Conservation (phyloP, 2,888 invertebrate species). For the Arctia plantaginis region DNA sequence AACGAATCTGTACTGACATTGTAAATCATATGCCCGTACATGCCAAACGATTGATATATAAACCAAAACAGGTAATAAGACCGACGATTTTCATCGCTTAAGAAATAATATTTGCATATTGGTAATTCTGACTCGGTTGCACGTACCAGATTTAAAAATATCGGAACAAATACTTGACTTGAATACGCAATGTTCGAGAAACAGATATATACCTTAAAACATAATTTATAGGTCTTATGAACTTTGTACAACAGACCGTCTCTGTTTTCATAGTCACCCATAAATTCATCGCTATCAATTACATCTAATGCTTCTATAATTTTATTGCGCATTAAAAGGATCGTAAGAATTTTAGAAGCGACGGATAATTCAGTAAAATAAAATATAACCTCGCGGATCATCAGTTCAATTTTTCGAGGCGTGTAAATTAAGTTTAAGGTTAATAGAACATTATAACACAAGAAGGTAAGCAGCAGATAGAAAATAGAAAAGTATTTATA, state of each 20-base stretch:
- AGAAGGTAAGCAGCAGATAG: constrained; percentile 60
- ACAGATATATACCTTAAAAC: constrained; percentile 55
- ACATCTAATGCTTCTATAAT: constrained; percentile 63
- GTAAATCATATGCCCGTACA: constrained; percentile 74
- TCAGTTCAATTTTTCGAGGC: constrained; percentile 66
- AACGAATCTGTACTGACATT: constrained; percentile 71
- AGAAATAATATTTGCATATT: constrained; percentile 74
- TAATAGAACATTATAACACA: constrained; percentile 65
- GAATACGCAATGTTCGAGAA: constrained; percentile 60
- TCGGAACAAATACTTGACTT: constrained; percentile 58
- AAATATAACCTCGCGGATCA: constrained; percentile 72
- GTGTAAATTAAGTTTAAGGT: constrained; percentile 69
- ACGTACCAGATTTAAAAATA: constrained; percentile 58
- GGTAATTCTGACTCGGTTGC: constrained; percentile 63
- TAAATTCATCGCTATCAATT: constrained; percentile 67
- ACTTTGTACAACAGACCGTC: constrained; percentile 56
- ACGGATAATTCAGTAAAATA: constrained; percentile 68
- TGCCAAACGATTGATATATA: constrained; percentile 69
- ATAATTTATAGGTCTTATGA: constrained; percentile 54
- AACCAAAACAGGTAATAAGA: constrained; percentile 64
- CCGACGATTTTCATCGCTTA: constrained; percentile 61
- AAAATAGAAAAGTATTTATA: constrained; percentile 67
- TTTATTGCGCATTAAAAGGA: constrained; percentile 63
- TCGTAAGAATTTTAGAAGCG: constrained; percentile 66
- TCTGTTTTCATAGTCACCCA: constrained; percentile 57